Conservation (phyloP, 1,140 invertebrate genomes). For the Drosophila nikananu region DNA sequence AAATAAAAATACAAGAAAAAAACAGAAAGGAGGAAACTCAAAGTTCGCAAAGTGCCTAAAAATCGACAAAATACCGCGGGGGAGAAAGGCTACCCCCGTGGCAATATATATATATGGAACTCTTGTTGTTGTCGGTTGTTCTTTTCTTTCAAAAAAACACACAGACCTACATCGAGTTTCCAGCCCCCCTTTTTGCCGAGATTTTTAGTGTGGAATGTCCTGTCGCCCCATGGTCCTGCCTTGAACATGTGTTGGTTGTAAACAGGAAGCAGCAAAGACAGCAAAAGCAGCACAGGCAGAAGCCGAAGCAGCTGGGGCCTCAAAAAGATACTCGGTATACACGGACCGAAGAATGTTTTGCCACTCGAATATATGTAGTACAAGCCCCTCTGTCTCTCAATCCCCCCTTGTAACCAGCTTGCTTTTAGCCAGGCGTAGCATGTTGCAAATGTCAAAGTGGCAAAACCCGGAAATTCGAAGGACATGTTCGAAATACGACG, state of each 20-base stretch:
- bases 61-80: conserved; percentile 35
- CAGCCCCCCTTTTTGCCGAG: conserved; percentile 5
- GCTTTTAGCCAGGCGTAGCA: conserved; percentile 51
- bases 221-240: conserved; percentile 5
- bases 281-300: conserved; percentile 5
- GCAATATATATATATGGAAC: background rate
- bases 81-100: conserved; percentile 5
- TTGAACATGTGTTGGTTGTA: conserved; percentile 81
- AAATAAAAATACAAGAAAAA: conserved; percentile 36
- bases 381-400: background rate
- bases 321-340: conserved; percentile 34
- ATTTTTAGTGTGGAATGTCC: conserved; percentile 54
- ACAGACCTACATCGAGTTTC: conserved; percentile 44
- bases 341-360: conserved; percentile 44
- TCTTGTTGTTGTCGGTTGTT: background rate
- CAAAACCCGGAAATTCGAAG: conserved; percentile 84
- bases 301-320: conserved; percentile 50
- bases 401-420: background rate
- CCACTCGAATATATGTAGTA: conserved; percentile 24
- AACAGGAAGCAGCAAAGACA: conserved; percentile 68
- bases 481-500: conserved; percentile 79
- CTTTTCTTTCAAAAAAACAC: conserved; percentile 39
- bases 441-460: conserved; percentile 83
- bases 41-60: conserved; percentile 46
- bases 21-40: conserved; percentile 13